These are phyloP conservation scores for Columba janthina DNA, from an alignment of 2,113 vertebrate species.

Conservation along the genomic window DNA sequence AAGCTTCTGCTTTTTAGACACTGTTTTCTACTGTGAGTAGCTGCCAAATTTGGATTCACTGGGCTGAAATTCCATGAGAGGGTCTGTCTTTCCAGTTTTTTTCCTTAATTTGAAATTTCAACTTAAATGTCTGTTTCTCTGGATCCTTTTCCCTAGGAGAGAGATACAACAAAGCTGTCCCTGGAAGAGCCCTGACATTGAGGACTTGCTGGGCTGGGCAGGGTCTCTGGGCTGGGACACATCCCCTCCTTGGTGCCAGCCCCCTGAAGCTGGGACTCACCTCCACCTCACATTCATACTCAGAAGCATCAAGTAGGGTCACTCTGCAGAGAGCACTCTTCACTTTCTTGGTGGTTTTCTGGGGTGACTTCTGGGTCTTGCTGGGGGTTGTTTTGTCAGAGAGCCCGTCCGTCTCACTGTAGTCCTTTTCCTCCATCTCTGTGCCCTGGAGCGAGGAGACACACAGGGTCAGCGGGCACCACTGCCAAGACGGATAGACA, in stretches of 20 bases:
- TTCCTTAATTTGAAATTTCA: not conserved
- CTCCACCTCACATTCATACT: constrained; percentile 91
- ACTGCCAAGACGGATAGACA: not conserved
- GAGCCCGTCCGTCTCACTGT: constrained; percentile 81
- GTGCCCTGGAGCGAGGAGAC: constrained; percentile 48
- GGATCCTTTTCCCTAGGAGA: not conserved
- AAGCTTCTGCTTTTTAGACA: not conserved
- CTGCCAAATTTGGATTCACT: not conserved
- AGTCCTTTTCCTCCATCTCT: constrained; percentile 82
- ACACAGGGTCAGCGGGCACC: not conserved
- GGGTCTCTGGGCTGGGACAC: rapidly evolving
- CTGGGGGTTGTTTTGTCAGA: constrained; percentile 92
- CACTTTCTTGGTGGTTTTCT: constrained; percentile 89
- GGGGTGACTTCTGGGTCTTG: constrained; percentile 92
- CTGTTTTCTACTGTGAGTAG: not conserved
- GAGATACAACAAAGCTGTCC: not conserved
- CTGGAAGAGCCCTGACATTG: not conserved
- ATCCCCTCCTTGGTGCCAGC: not conserved
- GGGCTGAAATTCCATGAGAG: not conserved
- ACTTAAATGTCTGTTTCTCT: not conserved
- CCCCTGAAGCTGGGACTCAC: constrained; percentile 67
- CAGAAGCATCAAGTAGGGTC: constrained; percentile 88
- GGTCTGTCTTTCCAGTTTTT: not conserved
- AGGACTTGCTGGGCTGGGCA: not conserved
- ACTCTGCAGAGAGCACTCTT: constrained; percentile 91